Base-by-base conservation (phyloP, 1,140 invertebrate species). In the Macrobrachium rosenbergii region DNA sequence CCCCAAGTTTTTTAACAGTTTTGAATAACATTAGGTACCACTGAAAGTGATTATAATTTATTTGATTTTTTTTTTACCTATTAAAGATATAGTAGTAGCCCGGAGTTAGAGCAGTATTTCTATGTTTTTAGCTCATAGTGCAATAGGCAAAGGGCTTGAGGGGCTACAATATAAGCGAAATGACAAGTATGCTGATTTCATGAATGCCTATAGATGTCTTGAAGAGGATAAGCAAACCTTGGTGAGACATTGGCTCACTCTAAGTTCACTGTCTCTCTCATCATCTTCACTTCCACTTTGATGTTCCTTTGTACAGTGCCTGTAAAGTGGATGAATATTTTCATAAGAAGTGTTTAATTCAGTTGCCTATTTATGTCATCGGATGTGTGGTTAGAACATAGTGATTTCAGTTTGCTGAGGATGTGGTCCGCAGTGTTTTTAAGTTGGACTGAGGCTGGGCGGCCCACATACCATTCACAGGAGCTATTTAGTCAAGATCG, bases 381-480 rank as follows among this genome's bases (percentile, higher is more conserved):
- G 67, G 77, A 87, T 78, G 78, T 69, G 52, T 60, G 73, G 80
- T 67, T 10, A 60, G 83, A 80, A 87, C 77, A 45, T 73, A 67
- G 23, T 62, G 5, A 60, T 84, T 84, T 84, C 82, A 84, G 78
- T 81, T 87, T 87, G 84, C 84, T 87, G 84, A 87, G 84, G 84
- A 87, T 87, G 80, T 87, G 84, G 84, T 87, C 84, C 75, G 84
- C 84, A 62, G 84, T 87, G 78, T 87, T 87, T 81, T 78, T 87
- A 87, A 78, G 84, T 78, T 87, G 84, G 77, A 87, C 77, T 80
- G 77, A 87, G 77, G 84, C 84, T 87, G 84, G 84, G 84, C 84
- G 78, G 84, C 77, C 84, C 28, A 37, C 84, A 87, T 87, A 80
- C 84, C 78, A 87, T 87, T 87, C 84, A 87, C 84, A 87, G 84